Evolutionary conservation across 2,113 vertebrate species (phyloP).

Genomic region (Riparia riparia): DNA sequence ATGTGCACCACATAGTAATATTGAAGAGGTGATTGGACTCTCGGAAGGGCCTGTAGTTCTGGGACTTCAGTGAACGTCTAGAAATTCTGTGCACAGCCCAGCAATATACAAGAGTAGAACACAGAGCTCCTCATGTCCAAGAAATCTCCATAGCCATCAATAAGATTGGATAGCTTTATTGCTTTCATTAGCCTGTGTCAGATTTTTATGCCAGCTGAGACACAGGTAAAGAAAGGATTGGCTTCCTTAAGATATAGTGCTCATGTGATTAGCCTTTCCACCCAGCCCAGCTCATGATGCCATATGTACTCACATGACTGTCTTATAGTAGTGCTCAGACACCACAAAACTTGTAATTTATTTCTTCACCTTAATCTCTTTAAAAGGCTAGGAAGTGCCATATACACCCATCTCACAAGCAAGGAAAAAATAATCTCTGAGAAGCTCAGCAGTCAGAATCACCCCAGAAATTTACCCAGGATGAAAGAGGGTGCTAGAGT

Average conservation of each 20-base stretch:
- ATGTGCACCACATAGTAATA: fast-evolving
- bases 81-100: not conserved
- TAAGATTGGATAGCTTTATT: constrained; percentile 38
- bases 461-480: not conserved
- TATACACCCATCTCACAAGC: not conserved
- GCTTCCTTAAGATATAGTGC: constrained; percentile 10
- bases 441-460: not conserved
- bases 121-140: not conserved
- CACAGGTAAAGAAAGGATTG: not conserved
- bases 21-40: not conserved
- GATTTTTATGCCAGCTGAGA: constrained; percentile 40
- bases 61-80: not conserved
- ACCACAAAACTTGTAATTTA: not conserved
- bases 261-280: constrained; percentile 49
- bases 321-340: not conserved
- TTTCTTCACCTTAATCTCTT: not conserved
- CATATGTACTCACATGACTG: not conserved
- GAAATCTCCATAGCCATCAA: constrained; percentile 32
- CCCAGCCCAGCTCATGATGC: not conserved
- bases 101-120: not conserved
- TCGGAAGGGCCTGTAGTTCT: not conserved
- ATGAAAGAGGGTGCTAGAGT: not conserved
- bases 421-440: not conserved
- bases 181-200: constrained; percentile 46
- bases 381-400: not conserved